phyloP scores from a whole-genome alignment of 2,797 vertebrate genomes.

The Sandelia bainsii region DNA sequence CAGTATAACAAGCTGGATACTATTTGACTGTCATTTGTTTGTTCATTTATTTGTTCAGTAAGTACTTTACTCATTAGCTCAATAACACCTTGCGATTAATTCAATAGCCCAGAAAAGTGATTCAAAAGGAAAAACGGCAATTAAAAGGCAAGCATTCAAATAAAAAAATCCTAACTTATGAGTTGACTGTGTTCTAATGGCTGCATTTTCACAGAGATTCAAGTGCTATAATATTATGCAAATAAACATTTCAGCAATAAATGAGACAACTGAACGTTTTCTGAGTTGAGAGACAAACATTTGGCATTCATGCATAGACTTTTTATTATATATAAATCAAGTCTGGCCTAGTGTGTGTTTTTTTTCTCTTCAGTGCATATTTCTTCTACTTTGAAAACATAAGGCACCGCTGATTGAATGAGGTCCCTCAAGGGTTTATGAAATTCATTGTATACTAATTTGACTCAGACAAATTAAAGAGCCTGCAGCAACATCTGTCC shows the following conservation, averaged over 20 bases:
- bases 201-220: background rate
- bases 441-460: conserved; percentile 74
- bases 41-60: background rate
- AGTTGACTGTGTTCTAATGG: background rate
- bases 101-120: conserved; percentile 25
- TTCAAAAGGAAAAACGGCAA: conserved; percentile 9
- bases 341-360: conserved; percentile 47
- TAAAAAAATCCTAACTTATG: background rate
- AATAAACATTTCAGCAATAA: conserved; percentile 40
- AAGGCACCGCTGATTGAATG: conserved; percentile 61
- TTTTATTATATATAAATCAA: conserved; percentile 38
- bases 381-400: conserved; percentile 60
- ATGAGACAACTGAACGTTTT: conserved; percentile 33
- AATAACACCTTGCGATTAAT: background rate
- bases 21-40: background rate
- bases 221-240: conserved; percentile 31
- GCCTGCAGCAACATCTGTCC: conserved; percentile 71
- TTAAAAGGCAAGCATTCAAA: conserved; percentile 18
- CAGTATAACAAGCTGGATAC: background rate
- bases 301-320: conserved; percentile 7
- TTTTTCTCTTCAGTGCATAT: conserved; percentile 16
- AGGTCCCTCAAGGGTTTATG: conserved; percentile 53
- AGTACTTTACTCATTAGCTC: conserved; percentile 1
- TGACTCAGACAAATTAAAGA: conserved; percentile 70
- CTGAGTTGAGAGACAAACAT: conserved; percentile 35